phyloP scores from a whole-genome alignment of 2,797 vertebrate species.

The Crenichthys baileyi region DNA sequence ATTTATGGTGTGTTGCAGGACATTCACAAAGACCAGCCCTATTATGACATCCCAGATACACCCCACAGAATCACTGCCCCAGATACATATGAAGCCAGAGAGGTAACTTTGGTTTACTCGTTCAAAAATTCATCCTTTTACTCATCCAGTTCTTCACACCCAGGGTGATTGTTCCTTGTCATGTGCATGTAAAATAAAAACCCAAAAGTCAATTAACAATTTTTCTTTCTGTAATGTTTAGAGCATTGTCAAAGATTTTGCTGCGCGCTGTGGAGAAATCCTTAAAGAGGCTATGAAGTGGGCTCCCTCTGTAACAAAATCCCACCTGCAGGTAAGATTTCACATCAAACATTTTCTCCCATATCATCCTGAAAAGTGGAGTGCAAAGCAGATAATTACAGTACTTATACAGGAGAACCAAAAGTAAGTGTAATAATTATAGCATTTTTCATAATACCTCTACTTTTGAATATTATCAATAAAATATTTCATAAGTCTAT shows the following conservation, averaged over 20 bases:
- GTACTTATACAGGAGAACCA: neutral
- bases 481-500: neutral
- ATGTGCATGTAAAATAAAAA: neutral
- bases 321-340: slow-evolving; percentile 63
- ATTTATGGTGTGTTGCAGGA: slow-evolving; percentile 79
- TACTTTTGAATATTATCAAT: neutral
- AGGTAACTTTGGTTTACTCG: slow-evolving; percentile 78
- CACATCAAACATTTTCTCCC: neutral
- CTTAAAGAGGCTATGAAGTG: slow-evolving; percentile 99
- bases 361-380: neutral
- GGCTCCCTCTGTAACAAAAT: slow-evolving; percentile 98
- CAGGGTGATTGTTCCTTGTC: neutral
- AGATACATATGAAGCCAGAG: slow-evolving; percentile 94
- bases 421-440: neutral
- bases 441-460: neutral
- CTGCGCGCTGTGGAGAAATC: slow-evolving; percentile 97
- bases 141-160: neutral
- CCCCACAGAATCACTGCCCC: slow-evolving; percentile 97
- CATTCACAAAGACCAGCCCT: slow-evolving; percentile 98
- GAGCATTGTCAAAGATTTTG: slow-evolving; percentile 99
- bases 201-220: neutral
- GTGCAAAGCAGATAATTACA: neutral
- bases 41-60: slow-evolving; percentile 96
- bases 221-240: slow-evolving; percentile 50
- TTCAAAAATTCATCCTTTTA: slow-evolving; percentile 6